A percentile compares a stretch with the other conserved stretches of the same genome.
These are phyloP conservation scores for Micronycteris hirsuta DNA, from an alignment of 2,113 vertebrate genomes.

Conservation along the genomic window DNA sequence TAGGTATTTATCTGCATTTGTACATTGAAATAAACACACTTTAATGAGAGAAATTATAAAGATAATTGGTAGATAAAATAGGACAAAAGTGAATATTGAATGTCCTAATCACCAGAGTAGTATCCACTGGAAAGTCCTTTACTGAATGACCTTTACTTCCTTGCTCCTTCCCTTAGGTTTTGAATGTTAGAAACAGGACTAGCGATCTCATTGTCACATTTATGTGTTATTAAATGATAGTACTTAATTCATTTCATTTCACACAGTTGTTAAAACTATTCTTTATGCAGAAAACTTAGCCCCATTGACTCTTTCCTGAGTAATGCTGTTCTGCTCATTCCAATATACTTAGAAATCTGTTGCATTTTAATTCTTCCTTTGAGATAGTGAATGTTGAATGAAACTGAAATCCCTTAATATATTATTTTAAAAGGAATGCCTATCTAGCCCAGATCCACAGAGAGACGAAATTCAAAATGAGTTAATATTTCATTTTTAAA, in stretches of 20 bases:
- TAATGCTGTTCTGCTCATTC: background rate
- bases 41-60: slow-evolving; percentile 4
- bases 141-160: background rate
- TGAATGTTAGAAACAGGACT: background rate
- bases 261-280: background rate
- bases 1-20: background rate
- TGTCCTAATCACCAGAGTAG: background rate
- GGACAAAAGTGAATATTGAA: background rate
- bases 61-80: background rate
- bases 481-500: slow-evolving; percentile 41
- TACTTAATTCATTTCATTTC: background rate
- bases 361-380: slow-evolving; percentile 30
- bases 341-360: background rate
- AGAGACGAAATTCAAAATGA: slow-evolving; percentile 34
- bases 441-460: background rate
- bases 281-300: slow-evolving; percentile 50
- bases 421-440: background rate
- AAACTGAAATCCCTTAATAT: slow-evolving; percentile 34
- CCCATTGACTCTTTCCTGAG: slow-evolving; percentile 1
- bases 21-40: background rate
- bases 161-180: fast-evolving
- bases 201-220: background rate
- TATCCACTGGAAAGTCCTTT: background rate
- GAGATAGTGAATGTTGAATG: slow-evolving; percentile 26
- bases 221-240: slow-evolving; percentile 47